phyloP scores from a whole-genome alignment of 1,140 invertebrate species.

The Drosophila subpulchrella region DNA sequence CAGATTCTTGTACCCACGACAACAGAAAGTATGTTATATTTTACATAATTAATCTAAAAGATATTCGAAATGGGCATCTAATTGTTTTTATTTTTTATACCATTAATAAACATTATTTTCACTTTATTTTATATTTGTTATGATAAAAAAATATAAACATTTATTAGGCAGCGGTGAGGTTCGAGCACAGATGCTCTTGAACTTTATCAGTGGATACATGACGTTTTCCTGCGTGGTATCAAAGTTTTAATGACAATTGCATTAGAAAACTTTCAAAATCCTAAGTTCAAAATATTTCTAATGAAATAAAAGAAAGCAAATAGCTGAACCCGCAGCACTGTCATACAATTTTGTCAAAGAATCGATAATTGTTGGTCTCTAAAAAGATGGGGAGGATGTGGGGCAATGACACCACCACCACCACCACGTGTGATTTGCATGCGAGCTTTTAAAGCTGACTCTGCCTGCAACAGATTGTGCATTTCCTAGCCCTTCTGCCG shows the following conservation, averaged over 20 bases:
- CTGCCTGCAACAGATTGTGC: conserved; percentile 7
- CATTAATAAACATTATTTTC: no score
- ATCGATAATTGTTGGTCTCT: conserved; percentile 28
- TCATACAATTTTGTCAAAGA: conserved; percentile 2
- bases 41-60: no score
- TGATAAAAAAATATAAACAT: no score
- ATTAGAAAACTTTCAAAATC: no score
- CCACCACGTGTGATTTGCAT: conserved; percentile 3
- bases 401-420: conserved; percentile 8
- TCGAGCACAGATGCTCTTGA: no score
- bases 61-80: not conserved
- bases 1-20: not conserved
- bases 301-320: not conserved
- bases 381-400: not conserved
- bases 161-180: no score
- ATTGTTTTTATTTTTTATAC: no score
- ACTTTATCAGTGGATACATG: no score
- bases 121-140: no score
- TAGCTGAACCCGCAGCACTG: not conserved
- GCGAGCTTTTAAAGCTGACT: conserved; percentile 2
- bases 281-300: not conserved
- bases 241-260: no score
- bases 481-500: not conserved
- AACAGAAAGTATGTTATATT: no score
- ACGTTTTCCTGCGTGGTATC: no score